Evolutionary conservation across 2,113 vertebrate genomes (phyloP).

Genomic region (Salvelinus fontinalis): DNA sequence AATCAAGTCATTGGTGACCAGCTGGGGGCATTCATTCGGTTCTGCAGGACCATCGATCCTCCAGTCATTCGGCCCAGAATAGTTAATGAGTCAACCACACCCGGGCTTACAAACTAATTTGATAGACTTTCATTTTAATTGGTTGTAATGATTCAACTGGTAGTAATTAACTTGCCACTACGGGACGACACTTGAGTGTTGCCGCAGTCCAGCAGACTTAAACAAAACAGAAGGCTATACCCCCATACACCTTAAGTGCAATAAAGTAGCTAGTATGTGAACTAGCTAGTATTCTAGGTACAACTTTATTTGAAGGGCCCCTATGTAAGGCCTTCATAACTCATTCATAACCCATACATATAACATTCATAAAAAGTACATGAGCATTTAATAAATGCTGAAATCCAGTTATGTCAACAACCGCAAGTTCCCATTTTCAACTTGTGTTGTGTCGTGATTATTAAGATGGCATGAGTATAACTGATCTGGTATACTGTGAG

Average conservation of each 20-base stretch:
- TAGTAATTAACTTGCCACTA: not conserved
- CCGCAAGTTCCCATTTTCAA: constrained; percentile 15
- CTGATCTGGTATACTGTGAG: not conserved
- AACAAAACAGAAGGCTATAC: no score
- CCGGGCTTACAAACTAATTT: constrained; percentile 6
- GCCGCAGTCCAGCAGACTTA: no score
- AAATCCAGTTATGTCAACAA: constrained; percentile 12
- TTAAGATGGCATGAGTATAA: not conserved
- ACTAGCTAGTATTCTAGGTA: no score
- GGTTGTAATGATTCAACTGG: not conserved
- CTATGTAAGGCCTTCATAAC: constrained; percentile 48
- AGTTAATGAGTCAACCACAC: constrained; percentile 24
- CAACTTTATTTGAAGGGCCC: not conserved
- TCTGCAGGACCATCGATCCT: constrained; percentile 50
- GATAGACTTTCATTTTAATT: constrained; percentile 13
- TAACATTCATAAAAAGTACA: constrained; percentile 17
- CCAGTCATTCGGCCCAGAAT: constrained; percentile 46
- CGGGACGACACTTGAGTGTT: not conserved
- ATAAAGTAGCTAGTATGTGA: no score
- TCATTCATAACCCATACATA: constrained; percentile 25
- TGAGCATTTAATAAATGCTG: not conserved
- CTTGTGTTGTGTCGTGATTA: not conserved
- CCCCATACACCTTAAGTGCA: no score
- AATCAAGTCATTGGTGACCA: constrained; percentile 40
- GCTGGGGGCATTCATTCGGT: constrained; percentile 17